These are phyloP conservation scores for Chaetodon auriga DNA, from an alignment of 2,113 vertebrate genomes.

Conservation along the genomic window DNA sequence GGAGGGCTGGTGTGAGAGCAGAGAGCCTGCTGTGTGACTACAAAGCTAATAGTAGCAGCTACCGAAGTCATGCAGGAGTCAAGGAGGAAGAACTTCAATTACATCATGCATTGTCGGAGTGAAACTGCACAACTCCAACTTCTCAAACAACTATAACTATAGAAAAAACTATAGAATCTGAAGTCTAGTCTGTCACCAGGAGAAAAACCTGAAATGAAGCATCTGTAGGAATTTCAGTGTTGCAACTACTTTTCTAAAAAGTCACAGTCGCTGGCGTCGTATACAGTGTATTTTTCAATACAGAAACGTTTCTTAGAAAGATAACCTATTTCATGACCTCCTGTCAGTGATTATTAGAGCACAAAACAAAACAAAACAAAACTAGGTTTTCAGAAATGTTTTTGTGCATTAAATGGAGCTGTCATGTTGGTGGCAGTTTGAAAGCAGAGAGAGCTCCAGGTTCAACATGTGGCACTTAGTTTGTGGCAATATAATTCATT, in stretches of 20 bases:
- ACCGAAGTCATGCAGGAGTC: constrained; percentile 62
- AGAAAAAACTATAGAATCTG: not conserved
- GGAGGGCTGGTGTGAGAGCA: constrained; percentile 8
- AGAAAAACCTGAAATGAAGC: not conserved
- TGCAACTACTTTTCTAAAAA: not conserved
- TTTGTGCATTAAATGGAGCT: not conserved
- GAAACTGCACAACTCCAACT: constrained; percentile 3
- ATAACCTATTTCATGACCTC: not conserved
- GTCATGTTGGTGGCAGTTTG: not conserved
- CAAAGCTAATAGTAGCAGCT: constrained; percentile 41
- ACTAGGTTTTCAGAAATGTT: not conserved
- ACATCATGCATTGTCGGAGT: constrained; percentile 43
- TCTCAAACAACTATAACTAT: not conserved
- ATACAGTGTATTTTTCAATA: not conserved
- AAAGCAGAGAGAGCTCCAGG: not conserved
- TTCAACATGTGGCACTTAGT: not conserved
- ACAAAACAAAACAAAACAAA: not conserved
- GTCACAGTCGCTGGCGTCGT: not conserved
- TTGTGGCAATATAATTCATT: not conserved
- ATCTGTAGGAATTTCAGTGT: not conserved
- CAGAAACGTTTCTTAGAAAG: not conserved
- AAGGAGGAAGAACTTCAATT: constrained; percentile 40
- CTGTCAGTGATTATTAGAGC: not conserved
- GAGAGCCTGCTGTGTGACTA: constrained; percentile 34
- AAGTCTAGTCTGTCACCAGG: constrained; percentile 44